Base-by-base conservation (phyloP, 2,888 invertebrate genomes). In the Synergus laeviventris region DNA sequence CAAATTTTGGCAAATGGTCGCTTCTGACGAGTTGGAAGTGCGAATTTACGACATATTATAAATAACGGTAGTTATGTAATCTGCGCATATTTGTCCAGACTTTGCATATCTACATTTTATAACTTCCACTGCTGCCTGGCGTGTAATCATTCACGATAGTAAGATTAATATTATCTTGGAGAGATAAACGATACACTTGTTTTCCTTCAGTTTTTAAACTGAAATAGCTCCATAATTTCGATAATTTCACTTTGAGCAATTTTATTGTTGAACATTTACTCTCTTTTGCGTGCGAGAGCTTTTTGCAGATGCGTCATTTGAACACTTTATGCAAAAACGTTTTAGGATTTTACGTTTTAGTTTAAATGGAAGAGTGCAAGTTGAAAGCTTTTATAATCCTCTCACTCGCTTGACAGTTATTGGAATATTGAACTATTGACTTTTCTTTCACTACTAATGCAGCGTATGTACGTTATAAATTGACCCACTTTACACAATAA, bases 101-200 rank as follows among this genome's bases (percentile, higher is more conserved):
- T 64, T 64, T 64, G 42, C 64, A 64, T 64, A 66, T 66, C 24
- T 45, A 24, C 21, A 66, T 66, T 66, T 66, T 24, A 66, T 16
- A 66, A 45, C 39, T 21, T 39, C 64, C 39, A 21, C 21, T 38
- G 39, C 64, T 42, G n/a, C 18, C 42, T 42, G 12, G 9, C 42
- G 16, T 66, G 42, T 24, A 66, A 66, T 66, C 66, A 14, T 2
- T 62, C 62, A 31, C 38, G 62, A 62, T 62, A 38, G 14, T 38
- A 3, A 38, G 11, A 62, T 38, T 61, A 60, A 2, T 31, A 36
- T 60, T 60, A 31, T 16, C 16, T 16, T 14, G 2, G 16, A 60
- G 24, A 21, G 14, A 59, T 54, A 54, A 60, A 16, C 12, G 8
- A 16, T 21, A 14, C 8, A 14, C 1, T 60, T 60, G 31, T 31